These are phyloP conservation scores for Agrilus mali DNA, from an alignment of 2,888 invertebrate species.

Conservation along the genomic window DNA sequence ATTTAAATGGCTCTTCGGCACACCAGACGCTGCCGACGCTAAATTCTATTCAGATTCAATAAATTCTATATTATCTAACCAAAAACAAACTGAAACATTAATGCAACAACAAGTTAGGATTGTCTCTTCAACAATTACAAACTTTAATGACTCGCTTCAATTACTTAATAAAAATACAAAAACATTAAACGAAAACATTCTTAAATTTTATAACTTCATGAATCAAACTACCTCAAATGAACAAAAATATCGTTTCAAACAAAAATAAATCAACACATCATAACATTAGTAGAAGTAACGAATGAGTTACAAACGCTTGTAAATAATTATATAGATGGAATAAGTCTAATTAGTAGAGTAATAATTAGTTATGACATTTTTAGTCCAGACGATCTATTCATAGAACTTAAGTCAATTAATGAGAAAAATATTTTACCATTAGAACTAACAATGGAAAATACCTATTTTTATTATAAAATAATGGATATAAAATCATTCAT, in stretches of 20 bases:
- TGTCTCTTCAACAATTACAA: slow-evolving; percentile 13
- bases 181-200: neutral
- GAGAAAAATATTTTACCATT: neutral
- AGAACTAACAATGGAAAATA: too few species aligned
- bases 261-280: neutral
- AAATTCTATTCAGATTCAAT: slow-evolving; percentile 12
- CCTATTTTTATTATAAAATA: neutral
- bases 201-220: neutral
- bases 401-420: neutral
- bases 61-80: slow-evolving; percentile 7
- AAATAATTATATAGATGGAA: neutral
- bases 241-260: neutral
- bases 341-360: neutral
- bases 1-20: slow-evolving; percentile 12
- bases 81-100: slow-evolving; percentile 10
- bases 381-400: neutral
- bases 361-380: too few species aligned
- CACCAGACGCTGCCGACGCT: slow-evolving; percentile 14
- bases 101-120: slow-evolving; percentile 16
- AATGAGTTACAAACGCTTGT: neutral
- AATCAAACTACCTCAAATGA: too few species aligned
- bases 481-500: neutral
- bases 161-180: slow-evolving; percentile 8
- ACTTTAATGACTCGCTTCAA: slow-evolving; percentile 12
- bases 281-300: neutral